These are phyloP conservation scores for Elephas maximus DNA, from an alignment of 2,113 vertebrate species.

Conservation along the genomic window DNA sequence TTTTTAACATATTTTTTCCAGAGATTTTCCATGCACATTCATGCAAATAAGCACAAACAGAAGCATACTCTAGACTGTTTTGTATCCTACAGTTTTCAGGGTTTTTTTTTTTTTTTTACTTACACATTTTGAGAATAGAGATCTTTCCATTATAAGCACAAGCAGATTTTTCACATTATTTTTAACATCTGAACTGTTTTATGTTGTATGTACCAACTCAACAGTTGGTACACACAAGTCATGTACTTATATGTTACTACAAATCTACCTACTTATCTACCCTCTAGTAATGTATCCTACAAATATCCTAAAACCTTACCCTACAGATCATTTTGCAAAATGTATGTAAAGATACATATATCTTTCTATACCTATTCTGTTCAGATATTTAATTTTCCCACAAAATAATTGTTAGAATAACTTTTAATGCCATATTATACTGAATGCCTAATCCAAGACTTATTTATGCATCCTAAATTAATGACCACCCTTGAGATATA, in stretches of 20 bases:
- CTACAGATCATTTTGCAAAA: conserved; percentile 25
- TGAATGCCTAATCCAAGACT: conserved; percentile 60
- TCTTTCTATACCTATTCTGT: conserved; percentile 16
- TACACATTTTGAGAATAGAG: conserved; percentile 23
- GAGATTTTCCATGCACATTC: conserved; percentile 20
- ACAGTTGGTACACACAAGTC: neutral
- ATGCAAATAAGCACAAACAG: conserved; percentile 13
- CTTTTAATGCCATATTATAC: conserved; percentile 52
- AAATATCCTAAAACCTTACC: conserved; percentile 20
- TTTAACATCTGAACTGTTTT: conserved; percentile 39
- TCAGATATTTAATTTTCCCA: conserved; percentile 62
- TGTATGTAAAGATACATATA: conserved; percentile 83
- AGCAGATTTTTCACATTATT: conserved; percentile 41
- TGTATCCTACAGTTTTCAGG: neutral
- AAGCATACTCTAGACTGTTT: neutral
- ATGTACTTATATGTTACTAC: conserved; percentile 12
- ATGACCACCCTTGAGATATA: conserved; percentile 70
- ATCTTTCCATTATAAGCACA: conserved; percentile 17
- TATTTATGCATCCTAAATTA: conserved; percentile 51
- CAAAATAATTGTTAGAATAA: conserved; percentile 29
- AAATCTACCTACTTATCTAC: neutral
- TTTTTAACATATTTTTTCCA: conserved; percentile 24
- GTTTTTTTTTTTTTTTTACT: neutral
- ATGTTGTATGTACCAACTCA: neutral
- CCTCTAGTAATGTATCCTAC: neutral